Evolutionary conservation across 2,888 invertebrate genomes (phyloP).

Genomic region (Trachelus stipa): DNA sequence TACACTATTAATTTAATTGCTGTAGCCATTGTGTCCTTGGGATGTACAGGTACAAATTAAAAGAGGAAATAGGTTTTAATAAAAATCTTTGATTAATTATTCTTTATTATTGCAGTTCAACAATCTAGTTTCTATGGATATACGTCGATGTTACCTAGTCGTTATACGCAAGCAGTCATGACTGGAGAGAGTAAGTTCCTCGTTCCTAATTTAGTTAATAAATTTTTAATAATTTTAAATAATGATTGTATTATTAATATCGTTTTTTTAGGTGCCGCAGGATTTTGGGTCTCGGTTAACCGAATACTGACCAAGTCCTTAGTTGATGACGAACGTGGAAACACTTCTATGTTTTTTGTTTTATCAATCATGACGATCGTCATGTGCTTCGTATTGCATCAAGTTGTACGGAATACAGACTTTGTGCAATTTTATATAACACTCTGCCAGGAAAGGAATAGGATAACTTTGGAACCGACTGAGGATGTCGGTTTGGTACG

Average conservation of each 20-base stretch:
- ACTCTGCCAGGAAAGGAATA: constrained; percentile 79
- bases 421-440: constrained; percentile 87
- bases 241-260: constrained; percentile 4
- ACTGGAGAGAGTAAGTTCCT: constrained; percentile 86
- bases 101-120: constrained; percentile 73
- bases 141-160: constrained; percentile 89
- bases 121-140: constrained; percentile 96
- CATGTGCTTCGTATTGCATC: constrained; percentile 82
- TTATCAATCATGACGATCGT: constrained; percentile 82
- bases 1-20: constrained; percentile 87
- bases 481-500: constrained; percentile 85
- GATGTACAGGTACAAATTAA: constrained; percentile 78
- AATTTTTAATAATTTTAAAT: constrained; percentile 14
- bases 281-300: constrained; percentile 87
- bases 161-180: constrained; percentile 95
- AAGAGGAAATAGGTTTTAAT: constrained; percentile 11
- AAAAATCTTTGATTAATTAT: constrained; percentile 7
- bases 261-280: constrained; percentile 77
- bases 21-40: constrained; percentile 87
- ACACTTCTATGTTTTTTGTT: constrained; percentile 88
- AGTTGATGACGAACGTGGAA: constrained; percentile 80
- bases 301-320: constrained; percentile 86
- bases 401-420: constrained; percentile 81
- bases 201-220: constrained; percentile 6
- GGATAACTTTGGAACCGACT: constrained; percentile 85